Percentiles rank a stretch among this genome's conserved stretches.
phyloP scores from a whole-genome alignment of 1,140 invertebrate species.

The Tigriopus japonicus region DNA sequence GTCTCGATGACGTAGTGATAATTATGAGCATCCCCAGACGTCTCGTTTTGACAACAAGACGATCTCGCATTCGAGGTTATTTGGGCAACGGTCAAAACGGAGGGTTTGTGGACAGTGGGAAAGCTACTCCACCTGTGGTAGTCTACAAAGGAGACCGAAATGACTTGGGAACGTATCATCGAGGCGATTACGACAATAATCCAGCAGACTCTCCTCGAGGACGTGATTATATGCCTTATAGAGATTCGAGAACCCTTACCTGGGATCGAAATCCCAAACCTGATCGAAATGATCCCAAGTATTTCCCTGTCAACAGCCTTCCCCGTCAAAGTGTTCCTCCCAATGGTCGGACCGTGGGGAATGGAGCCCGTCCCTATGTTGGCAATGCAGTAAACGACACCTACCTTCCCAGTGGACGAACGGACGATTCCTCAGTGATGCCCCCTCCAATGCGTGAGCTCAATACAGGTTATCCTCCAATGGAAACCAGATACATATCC shows the following conservation, averaged over 20 bases:
- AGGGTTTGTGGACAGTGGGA: background rate
- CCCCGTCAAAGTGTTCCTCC: slow-evolving; percentile 1
- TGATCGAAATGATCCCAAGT: slow-evolving; percentile 12
- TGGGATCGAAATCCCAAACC: slow-evolving; percentile 11
- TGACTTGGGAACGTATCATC: slow-evolving; percentile 27
- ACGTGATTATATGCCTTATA: background rate
- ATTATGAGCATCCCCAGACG: slow-evolving; percentile 96
- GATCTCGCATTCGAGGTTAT: slow-evolving; percentile 19
- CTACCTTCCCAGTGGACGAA: background rate
- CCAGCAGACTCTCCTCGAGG: background rate
- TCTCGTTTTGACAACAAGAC: slow-evolving; percentile 74
- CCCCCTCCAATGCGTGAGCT: slow-evolving; percentile 3
- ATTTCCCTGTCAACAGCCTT: slow-evolving; percentile 9
- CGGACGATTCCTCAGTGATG: background rate
- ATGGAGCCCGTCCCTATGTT: background rate
- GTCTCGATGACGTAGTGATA: slow-evolving; percentile 93
- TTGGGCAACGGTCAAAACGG: background rate
- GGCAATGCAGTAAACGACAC: background rate
- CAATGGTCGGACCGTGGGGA: background rate
- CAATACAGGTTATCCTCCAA: background rate
- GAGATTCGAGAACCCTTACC: slow-evolving; percentile 3
- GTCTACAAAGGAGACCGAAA: slow-evolving; percentile 76
- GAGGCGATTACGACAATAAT: background rate
- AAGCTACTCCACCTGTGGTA: slow-evolving; percentile 61
- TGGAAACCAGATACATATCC: too few species aligned